Evolutionary conservation across 1,140 invertebrate species (phyloP), one percentile per base, ranked within the genome.

Genomic region (Eriocheir sinensis): DNA sequence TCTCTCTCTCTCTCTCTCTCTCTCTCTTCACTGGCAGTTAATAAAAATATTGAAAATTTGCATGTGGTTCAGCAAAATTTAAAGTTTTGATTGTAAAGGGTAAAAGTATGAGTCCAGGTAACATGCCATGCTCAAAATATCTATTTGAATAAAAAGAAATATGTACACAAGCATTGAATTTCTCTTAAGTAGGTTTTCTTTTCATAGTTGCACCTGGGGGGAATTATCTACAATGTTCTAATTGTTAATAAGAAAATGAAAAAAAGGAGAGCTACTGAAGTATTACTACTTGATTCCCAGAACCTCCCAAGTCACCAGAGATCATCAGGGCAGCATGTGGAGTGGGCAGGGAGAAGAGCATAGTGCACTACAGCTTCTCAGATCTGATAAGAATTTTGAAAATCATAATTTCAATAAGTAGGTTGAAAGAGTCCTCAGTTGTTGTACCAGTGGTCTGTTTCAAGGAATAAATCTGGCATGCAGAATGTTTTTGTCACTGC

Each of bases 261-360:
- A 72, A 72, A 72, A 53, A 53, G 48, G 48, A 72, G 60, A 72
- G n/a, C 21, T 72, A 72, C 60, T 72, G n/a, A 72, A 48, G 44
- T 72, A n/a, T 72, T 72, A 72, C 60, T 72, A 72, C 60, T 72
- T 72, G 60, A 72, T 72, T 72, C 60, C 60, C 60, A 72, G 60
- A 72, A 72, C n/a, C 21, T 8, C 27, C 60, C 60, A 72, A 72
- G 60, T 72, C 60, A 72, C 21, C 60, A 72, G 60, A 72, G 60
- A n/a, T 12, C 60, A 72, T 21, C 60, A 72, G 60, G 60, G 60
- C 60, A 72, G 60, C 60, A 72, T 72, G 60, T 72, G 60, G 60
- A 72, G 60, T 72, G 60, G 60, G 60, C 60, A 72, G 60, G 60
- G 60, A 72, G 60, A 72, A 72, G 60, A 72, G 60, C 60, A 72